Conservation (phyloP, 2,113 vertebrate genomes). For the Cyprinodon variegatus region DNA sequence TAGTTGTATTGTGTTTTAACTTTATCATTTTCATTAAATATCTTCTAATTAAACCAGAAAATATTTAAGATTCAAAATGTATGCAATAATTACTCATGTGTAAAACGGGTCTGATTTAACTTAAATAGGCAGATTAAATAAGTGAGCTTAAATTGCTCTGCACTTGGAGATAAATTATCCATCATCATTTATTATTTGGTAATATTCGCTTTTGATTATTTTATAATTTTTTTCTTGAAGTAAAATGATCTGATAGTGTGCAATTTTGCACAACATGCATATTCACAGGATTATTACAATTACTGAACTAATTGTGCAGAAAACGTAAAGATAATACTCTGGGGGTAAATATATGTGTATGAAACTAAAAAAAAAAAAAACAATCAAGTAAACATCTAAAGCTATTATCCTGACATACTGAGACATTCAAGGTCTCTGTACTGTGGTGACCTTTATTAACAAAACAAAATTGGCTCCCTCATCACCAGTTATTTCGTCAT, state of each 20-base stretch:
- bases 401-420: background rate
- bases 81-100: conserved; percentile 39
- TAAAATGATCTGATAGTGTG: background rate
- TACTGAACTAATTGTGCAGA: background rate
- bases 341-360: no score
- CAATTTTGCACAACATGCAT: background rate
- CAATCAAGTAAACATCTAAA: background rate
- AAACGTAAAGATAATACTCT: background rate
- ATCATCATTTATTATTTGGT: background rate
- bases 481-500: conserved; percentile 33
- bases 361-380: background rate
- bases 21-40: conserved; percentile 3
- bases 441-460: conserved; percentile 29
- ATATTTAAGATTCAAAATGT: conserved; percentile 17
- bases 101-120: conserved; percentile 41
- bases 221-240: background rate
- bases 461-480: conserved; percentile 40
- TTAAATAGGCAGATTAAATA: conserved; percentile 36
- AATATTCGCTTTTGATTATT: conserved; percentile 3
- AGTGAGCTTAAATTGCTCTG: conserved; percentile 13
- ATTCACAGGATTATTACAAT: background rate
- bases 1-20: background rate
- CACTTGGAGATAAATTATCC: background rate
- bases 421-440: background rate
- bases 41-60: background rate